A percentile compares a stretch with the other conserved stretches of the same genome.
Conservation (phyloP, 2,113 vertebrate species). For the Sinosuthora webbiana region DNA sequence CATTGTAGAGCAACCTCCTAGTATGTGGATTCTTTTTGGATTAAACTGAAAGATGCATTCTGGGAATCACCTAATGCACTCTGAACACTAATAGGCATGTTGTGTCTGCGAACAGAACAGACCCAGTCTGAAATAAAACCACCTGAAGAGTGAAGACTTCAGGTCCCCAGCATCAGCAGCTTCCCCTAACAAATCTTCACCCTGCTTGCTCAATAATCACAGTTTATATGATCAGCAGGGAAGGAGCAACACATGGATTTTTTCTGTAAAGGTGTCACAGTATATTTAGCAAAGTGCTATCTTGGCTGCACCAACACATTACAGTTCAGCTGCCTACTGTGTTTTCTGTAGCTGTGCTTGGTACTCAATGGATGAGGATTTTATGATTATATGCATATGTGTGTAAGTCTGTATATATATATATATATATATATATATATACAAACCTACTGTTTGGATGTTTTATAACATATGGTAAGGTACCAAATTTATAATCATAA, state of each 20-base stretch:
- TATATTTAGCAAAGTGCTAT: background rate
- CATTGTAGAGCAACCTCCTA: background rate
- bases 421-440: background rate
- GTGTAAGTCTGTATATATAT: background rate
- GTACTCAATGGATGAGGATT: background rate
- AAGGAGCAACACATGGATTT: background rate
- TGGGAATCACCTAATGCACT: background rate
- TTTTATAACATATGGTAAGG: background rate
- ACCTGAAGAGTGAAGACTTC: background rate
- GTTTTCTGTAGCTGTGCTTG: background rate
- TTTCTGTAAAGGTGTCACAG: background rate
- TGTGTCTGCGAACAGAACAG: background rate
- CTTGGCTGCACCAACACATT: background rate
- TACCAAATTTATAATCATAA: conserved; percentile 51
- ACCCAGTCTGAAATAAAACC: background rate
- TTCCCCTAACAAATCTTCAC: background rate
- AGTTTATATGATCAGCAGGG: background rate
- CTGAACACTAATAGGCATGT: background rate
- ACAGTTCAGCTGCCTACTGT: background rate
- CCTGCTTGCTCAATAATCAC: background rate
- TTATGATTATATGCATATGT: background rate
- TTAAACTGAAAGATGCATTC: background rate
- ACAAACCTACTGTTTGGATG: background rate
- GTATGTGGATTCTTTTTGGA: background rate
- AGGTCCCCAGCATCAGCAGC: background rate